Conservation (phyloP, 2,113 vertebrate genomes). For the Leucopsar rothschildi region DNA sequence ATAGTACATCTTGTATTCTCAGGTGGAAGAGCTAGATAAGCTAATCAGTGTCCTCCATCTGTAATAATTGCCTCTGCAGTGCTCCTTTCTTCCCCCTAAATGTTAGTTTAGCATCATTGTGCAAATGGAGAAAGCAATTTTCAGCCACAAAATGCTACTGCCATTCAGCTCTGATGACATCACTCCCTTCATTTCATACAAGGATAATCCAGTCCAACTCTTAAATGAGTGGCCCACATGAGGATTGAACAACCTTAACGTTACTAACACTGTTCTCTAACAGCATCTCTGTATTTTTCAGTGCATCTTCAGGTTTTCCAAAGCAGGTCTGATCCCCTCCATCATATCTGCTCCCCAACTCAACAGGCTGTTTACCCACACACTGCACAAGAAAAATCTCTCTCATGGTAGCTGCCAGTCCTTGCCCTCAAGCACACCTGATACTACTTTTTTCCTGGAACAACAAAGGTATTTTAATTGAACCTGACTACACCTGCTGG, state of each 20-base stretch:
- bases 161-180: neutral
- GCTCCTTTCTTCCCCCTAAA: neutral
- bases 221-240: rapidly evolving
- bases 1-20: neutral
- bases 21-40: neutral
- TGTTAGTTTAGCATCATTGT: neutral
- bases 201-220: neutral
- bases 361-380: neutral
- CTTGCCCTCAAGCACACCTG: neutral
- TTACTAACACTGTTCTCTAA: neutral
- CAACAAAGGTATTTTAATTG: neutral
- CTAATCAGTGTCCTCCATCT: neutral
- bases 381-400: neutral
- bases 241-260: neutral
- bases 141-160: neutral
- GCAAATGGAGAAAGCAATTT: neutral
- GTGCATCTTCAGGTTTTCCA: neutral
- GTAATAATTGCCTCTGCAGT: neutral
- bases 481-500: neutral
- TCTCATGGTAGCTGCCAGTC: neutral
- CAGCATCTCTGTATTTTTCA: neutral
- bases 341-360: neutral
- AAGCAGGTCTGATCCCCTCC: neutral
- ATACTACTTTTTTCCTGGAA: neutral
- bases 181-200: neutral